Evolutionary conservation across 1,140 invertebrate species (phyloP).

Genomic region (Pteromalus puparum): DNA sequence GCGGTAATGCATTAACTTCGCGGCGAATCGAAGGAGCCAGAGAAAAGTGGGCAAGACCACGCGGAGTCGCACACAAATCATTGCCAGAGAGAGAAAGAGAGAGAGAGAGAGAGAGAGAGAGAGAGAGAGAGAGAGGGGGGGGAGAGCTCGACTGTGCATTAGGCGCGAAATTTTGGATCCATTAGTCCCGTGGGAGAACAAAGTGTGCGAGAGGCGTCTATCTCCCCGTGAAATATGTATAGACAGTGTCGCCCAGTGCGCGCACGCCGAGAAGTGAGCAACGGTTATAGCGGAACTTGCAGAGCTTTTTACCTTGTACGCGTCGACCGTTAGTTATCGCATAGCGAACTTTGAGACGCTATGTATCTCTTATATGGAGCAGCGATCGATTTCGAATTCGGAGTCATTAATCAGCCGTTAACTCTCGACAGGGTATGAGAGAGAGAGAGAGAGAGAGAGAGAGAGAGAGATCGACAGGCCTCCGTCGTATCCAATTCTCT

Average conservation of each 20-base stretch:
- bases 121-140: too few species aligned
- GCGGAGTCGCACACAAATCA: not conserved
- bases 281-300: not conserved
- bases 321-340: not conserved
- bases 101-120: too few species aligned
- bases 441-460: not conserved
- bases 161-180: not conserved
- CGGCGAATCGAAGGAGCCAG: not conserved
- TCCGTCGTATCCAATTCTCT: not conserved
- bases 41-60: not conserved
- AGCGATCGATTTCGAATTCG: not conserved
- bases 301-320: not conserved
- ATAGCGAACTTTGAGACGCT: not conserved
- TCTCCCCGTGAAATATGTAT: not conserved
- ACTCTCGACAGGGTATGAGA: not conserved
- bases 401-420: constrained; percentile 1
- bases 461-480: not conserved
- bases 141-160: not conserved
- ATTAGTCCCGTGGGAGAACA: not conserved
- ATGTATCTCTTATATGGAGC: too few species aligned
- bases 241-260: not conserved
- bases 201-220: not conserved
- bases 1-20: not conserved
- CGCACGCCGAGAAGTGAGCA: not conserved
- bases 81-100: too few species aligned